Conservation (phyloP, 2,888 invertebrate species). For the Stenurella melanura region DNA sequence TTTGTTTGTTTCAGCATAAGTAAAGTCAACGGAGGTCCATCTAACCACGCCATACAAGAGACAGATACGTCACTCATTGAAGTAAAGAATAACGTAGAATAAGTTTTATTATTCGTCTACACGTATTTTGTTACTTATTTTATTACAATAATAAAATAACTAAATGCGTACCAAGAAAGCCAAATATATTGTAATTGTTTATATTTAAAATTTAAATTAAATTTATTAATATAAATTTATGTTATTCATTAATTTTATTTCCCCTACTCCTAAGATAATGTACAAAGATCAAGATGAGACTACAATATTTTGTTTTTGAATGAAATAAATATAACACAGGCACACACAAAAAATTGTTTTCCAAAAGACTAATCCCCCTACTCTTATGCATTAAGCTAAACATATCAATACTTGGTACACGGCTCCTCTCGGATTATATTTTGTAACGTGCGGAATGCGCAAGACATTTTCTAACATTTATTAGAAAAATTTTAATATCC, state of each 20-base stretch:
- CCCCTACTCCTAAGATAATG: not conserved
- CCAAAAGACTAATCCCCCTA: too few relatives aligned
- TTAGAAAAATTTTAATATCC: too few relatives aligned
- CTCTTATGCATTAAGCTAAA: too few relatives aligned
- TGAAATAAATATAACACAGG: too few relatives aligned
- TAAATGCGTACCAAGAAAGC: not conserved
- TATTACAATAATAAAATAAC: constrained; percentile 33
- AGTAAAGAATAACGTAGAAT: constrained; percentile 39
- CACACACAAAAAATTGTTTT: too few relatives aligned
- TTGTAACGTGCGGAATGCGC: too few relatives aligned
- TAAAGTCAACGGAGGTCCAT: constrained; percentile 43
- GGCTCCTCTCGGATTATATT: too few relatives aligned
- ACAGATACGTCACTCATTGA: constrained; percentile 50
- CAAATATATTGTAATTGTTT: not conserved
- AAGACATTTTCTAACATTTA: too few relatives aligned
- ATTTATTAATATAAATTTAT: constrained; percentile 1
- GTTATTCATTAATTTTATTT: not conserved
- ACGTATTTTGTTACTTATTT: constrained; percentile 24
- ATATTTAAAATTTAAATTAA: not conserved
- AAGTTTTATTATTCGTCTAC: constrained; percentile 17
- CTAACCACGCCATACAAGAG: constrained; percentile 48
- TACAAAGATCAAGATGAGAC: too few relatives aligned
- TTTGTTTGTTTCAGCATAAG: constrained; percentile 45
- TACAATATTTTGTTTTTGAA: too few relatives aligned
- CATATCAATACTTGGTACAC: too few relatives aligned